Evolutionary conservation across 2,797 vertebrate species (phyloP).

Genomic region (Diceros bicornis): DNA sequence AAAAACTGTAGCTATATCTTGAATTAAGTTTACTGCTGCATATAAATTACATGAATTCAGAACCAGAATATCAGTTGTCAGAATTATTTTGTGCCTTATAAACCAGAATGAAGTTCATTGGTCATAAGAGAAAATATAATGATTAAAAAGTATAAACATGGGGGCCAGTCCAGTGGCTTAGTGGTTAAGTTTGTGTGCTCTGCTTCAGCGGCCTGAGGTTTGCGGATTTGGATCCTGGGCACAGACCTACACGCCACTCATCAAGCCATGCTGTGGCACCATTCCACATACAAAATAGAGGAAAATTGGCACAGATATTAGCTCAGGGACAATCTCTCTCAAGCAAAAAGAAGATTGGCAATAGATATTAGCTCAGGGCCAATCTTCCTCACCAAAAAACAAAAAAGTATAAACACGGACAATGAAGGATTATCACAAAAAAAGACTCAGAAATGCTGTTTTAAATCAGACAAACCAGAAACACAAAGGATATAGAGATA

Average conservation of each 20-base stretch:
- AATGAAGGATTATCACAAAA: constrained; percentile 33
- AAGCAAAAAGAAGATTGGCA: too few relatives aligned
- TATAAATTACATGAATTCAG: constrained; percentile 11
- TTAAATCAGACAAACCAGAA: not conserved
- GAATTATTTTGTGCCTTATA: constrained; percentile 37
- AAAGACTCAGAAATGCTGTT: constrained; percentile 25
- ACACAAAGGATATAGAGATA: not conserved
- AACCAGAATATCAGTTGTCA: not conserved
- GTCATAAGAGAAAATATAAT: not conserved
- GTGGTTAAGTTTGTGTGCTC: too few relatives aligned
- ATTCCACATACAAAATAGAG: too few relatives aligned
- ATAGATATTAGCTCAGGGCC: too few relatives aligned
- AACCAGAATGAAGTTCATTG: constrained; percentile 40
- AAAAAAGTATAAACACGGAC: not conserved
- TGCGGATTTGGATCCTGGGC: too few relatives aligned
- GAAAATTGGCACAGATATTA: too few relatives aligned
- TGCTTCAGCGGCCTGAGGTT: too few relatives aligned
- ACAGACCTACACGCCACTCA: too few relatives aligned
- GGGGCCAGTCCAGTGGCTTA: too few relatives aligned
- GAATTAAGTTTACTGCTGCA: not conserved
- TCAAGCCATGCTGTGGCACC: too few relatives aligned
- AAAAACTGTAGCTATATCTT: not conserved
- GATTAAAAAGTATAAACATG: not conserved
- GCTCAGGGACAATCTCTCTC: too few relatives aligned
- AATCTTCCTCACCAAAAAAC: too few relatives aligned